Conservation (phyloP, 2,888 invertebrate species). For the Drosophila flavopinicola region DNA sequence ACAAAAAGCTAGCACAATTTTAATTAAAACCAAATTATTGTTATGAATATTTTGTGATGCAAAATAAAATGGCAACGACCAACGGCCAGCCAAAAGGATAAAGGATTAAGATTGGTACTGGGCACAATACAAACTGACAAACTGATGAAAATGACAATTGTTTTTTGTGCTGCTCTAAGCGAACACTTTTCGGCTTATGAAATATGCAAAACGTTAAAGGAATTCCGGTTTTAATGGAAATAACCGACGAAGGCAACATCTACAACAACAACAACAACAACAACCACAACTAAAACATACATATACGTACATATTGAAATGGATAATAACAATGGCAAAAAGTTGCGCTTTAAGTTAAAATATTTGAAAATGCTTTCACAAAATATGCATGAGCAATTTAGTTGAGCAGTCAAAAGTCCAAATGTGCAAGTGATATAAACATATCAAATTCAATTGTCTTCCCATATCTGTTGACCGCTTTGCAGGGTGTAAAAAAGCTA, state of each 20-base stretch:
- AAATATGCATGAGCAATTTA: constrained; percentile 15
- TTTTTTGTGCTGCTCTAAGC: constrained; percentile 49
- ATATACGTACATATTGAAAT: not conserved
- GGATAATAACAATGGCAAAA: constrained; percentile 18
- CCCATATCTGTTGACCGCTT: constrained; percentile 2
- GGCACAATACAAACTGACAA: constrained; percentile 4
- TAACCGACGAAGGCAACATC: constrained; percentile 9
- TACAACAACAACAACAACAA: not conserved
- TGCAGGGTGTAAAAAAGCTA: not conserved
- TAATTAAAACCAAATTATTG: constrained; percentile 75
- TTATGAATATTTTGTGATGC: constrained; percentile 72
- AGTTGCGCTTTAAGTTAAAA: constrained; percentile 42
- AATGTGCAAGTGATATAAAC: constrained; percentile 5
- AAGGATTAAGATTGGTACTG: constrained; percentile 25
- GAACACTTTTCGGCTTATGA: constrained; percentile 61
- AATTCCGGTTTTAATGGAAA: constrained; percentile 58
- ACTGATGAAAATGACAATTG: constrained; percentile 48
- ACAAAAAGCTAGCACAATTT: constrained; percentile 55
- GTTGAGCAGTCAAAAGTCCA: constrained; percentile 17
- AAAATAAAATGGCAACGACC: constrained; percentile 41
- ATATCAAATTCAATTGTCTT: not conserved
- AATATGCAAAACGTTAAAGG: constrained; percentile 71
- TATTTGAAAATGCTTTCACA: constrained; percentile 5
- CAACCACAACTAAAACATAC: constrained; percentile 1
- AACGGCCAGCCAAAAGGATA: constrained; percentile 18